Evolutionary conservation across 92 coral and sea anemone species (phyloP).

Genomic region (Pocillopora grandis): DNA sequence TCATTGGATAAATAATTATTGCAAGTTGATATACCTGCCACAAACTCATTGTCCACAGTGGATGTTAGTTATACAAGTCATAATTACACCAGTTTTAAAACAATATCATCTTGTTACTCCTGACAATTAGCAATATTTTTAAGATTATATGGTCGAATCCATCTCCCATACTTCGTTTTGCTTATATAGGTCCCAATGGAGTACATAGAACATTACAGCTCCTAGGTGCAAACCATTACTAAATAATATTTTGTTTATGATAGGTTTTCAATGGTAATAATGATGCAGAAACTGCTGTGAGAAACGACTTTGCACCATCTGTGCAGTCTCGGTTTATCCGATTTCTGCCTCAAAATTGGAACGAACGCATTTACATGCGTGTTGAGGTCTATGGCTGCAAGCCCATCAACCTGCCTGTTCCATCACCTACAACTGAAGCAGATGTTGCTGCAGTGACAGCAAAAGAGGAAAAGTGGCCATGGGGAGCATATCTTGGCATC

Average conservation of each 20-base stretch:
- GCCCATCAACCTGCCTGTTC: conserved; percentile 16
- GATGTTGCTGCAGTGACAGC: conserved; percentile 25
- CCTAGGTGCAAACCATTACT: neutral
- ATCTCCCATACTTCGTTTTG: too few species aligned
- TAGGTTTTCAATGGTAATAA: conserved; percentile 64
- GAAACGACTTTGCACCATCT: conserved; percentile 44
- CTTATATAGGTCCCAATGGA: too few species aligned
- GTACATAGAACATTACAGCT: neutral
- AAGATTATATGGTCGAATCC: too few species aligned
- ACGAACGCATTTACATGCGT: conserved; percentile 59
- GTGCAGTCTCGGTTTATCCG: conserved; percentile 64
- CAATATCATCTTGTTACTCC: too few species aligned
- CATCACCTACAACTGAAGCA: conserved; percentile 18
- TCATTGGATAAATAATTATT: too few species aligned
- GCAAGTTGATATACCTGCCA: too few species aligned
- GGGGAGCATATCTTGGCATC: conserved; percentile 78
- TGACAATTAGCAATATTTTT: too few species aligned
- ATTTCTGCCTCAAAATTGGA: conserved; percentile 60
- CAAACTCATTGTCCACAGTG: too few species aligned
- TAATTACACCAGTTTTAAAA: too few species aligned
- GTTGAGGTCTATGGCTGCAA: conserved; percentile 76
- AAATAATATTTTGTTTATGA: neutral
- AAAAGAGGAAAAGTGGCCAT: conserved; percentile 42
- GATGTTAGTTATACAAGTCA: too few species aligned
- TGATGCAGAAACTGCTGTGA: conserved; percentile 44